Evolutionary conservation across 2,797 vertebrate genomes (phyloP), one percentile per base, ranked within the genome.

Genomic region (Centroberyx gerrardi): DNA sequence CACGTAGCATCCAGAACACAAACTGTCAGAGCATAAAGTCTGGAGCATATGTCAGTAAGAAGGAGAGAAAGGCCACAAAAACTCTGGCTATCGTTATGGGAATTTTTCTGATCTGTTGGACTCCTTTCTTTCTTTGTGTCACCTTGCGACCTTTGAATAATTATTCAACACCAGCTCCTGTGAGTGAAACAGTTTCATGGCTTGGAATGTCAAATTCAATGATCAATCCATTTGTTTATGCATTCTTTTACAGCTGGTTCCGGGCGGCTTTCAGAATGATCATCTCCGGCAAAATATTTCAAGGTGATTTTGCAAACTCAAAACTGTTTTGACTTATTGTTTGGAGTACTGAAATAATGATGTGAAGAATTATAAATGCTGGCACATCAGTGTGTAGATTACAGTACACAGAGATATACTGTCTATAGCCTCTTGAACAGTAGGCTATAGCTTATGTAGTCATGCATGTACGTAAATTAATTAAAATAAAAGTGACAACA

Each of bases 161-260:
- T 48, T 91, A 95, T 0, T 28, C 77, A 0, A 82, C 91, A 53
- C 92, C 94, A 3, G 77, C 87, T 9, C 2, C 90, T 68, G 31
- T 96, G 69, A 91, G 90, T n/a, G 95, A 97, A 76, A 80, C 76
- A 3, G n/a, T 75, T 97, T 40, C 90, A 93, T 97, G 82, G 82
- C 7, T 96, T 68, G 94, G 95, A 10, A 94, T 96, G 67, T 88
- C 96, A 59, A 97, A 98, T 76, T 96, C 96, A 28, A 91, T 93
- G 31, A 88, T 97, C 29, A 98, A 97, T 68, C 96, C 96, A 12
- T 87, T 97, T 42, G 90, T 97, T 80, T 98, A 97, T 74, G 95
- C 95, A 3, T 97, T 96, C 89, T 97, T 96, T 88, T 96, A 96
- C 65, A 87, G 87, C 12, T 96, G 96, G 95, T 97, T 98, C 88